Base-by-base conservation (phyloP, 2,888 invertebrate species). In the Tachina fera region DNA sequence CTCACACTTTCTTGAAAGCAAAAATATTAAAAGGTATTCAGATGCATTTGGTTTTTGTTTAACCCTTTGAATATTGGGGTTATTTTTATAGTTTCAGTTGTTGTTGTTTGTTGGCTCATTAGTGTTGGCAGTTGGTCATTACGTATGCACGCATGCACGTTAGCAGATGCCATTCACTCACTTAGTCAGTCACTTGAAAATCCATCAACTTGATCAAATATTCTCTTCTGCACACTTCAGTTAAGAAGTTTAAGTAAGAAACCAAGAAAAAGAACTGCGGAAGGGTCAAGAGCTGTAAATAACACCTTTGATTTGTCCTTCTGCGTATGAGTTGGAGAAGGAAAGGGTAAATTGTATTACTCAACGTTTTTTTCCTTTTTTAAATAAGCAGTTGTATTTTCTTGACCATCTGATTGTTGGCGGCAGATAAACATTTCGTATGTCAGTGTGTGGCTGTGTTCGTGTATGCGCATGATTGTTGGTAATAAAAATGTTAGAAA, bases 231-330 rank as follows among this genome's bases (percentile, higher is more conserved):
- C 43, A 45, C 68, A 45, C 68, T 79, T 76, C 19, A 65, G 56
- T 16, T 81, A 16, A 61, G 60, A 16, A 70, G 53, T 53, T 31
- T 31, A 31, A 31, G 31, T 3, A 19, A 60, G 43, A 60, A 51
- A 77, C 39, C 60, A 70, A n/a, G 47, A 39, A 60, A 58, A 47
- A 60, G 9, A 61, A 47, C 31, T 11, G 78, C 84, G 87, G 90
- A 90, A 90, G 68, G 90, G 90, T 90, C 90, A 90, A 89, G 88
- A 87, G 77, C 88, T 89, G 88, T 87, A 88, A 88, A 84, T 89
- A 90, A 90, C 90, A 90, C 91, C 91, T 90, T 90, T 90, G 90
- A 90, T 90, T 90, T 88, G 88, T 87, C 89, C 79, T 79, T 76
- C 71, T 86, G 82, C 61, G 79, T 53, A 10, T 76, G 31, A 31